These are phyloP conservation scores for Hydrotaea diabolus DNA, from an alignment of 2,888 invertebrate species.

Conservation along the genomic window DNA sequence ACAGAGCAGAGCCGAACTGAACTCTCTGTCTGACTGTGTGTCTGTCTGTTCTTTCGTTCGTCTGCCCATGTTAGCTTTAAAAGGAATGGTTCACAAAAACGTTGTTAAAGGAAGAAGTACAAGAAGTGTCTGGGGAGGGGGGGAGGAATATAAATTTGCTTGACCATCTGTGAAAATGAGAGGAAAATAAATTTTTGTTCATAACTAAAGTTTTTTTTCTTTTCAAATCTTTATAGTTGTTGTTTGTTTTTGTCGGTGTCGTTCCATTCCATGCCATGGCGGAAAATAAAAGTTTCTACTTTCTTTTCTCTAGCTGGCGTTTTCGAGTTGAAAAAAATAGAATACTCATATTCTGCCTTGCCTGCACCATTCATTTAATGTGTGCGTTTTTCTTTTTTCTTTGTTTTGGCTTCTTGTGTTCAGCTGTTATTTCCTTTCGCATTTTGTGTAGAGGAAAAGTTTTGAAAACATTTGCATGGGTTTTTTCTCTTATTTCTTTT, in stretches of 20 bases:
- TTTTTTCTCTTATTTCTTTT: constrained; percentile 5
- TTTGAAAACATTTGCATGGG: constrained; percentile 20
- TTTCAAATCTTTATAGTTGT: constrained; percentile 65
- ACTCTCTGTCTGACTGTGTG: too few species aligned
- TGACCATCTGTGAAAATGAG: constrained; percentile 71
- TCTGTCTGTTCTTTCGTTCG: too few species aligned
- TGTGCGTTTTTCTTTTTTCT: not conserved
- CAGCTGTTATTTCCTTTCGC: constrained; percentile 41
- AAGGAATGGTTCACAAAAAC: not conserved
- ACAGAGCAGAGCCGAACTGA: too few species aligned
- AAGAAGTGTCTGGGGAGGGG: not conserved
- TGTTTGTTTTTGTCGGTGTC: constrained; percentile 5
- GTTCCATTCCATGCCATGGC: not conserved
- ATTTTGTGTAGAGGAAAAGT: constrained; percentile 28
- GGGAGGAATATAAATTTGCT: constrained; percentile 60
- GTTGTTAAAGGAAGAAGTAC: not conserved
- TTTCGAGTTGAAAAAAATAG: not conserved
- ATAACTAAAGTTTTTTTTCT: constrained; percentile 62
- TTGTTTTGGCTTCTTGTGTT: not conserved
- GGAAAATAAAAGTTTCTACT: not conserved
- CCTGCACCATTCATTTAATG: not conserved
- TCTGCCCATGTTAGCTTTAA: not conserved
- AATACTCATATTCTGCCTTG: not conserved
- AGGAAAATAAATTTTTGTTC: constrained; percentile 68
- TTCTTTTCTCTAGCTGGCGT: not conserved